Evolutionary conservation across 2,888 invertebrate species (phyloP).

Genomic region (Drosophila peninsularis): DNA sequence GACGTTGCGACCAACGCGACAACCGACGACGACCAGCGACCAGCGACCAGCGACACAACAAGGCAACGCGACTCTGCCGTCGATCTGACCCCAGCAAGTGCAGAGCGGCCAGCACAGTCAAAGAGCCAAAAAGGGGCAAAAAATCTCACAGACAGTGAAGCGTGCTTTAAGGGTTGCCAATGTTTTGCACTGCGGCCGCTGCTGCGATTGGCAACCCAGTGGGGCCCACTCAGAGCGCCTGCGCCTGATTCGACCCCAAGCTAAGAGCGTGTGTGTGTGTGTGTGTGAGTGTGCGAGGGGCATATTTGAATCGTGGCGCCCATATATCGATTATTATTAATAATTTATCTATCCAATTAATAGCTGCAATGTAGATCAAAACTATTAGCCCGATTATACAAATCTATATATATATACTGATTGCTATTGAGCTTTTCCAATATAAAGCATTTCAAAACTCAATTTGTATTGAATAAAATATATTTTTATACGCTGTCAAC

Average conservation of each 20-base stretch:
- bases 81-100: slow-evolving; percentile 53
- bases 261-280: background rate
- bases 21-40: slow-evolving; percentile 21
- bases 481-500: slow-evolving; percentile 8
- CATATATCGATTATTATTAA: slow-evolving; percentile 1
- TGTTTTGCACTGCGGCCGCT: slow-evolving; percentile 16
- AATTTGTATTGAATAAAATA: slow-evolving; percentile 4
- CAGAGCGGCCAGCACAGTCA: slow-evolving; percentile 23
- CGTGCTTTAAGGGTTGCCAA: slow-evolving; percentile 37
- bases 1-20: background rate
- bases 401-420: background rate
- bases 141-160: background rate
- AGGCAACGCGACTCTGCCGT: slow-evolving; percentile 48
- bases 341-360: slow-evolving; percentile 1
- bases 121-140: slow-evolving; percentile 8
- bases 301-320: slow-evolving; percentile 18
- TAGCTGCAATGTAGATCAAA: slow-evolving; percentile 1
- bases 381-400: background rate
- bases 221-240: slow-evolving; percentile 31
- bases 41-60: slow-evolving; percentile 26
- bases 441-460: too few species aligned
- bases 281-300: background rate
- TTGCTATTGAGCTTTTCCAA: background rate
- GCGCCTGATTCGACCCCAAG: slow-evolving; percentile 42
- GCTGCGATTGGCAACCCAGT: slow-evolving; percentile 40